Base-by-base conservation (phyloP, 2,888 invertebrate genomes). In the Dynastes tityus region DNA sequence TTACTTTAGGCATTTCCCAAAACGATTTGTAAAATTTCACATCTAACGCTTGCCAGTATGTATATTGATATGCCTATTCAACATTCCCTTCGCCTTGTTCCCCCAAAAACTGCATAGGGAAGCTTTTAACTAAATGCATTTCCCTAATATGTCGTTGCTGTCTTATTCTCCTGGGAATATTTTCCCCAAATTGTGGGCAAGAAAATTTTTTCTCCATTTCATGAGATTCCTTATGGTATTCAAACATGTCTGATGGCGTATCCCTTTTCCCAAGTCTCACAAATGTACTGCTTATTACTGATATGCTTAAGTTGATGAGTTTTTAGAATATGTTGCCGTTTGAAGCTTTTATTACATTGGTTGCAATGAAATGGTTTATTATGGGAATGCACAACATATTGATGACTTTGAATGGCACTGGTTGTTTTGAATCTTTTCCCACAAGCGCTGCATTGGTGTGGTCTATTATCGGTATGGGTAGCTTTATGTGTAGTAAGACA, bases 21-120 rank as follows among this genome's bases (percentile, higher is more conserved):
- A 76, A 65, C 16, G 16, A 3, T 45, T 73, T 73, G 13, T 32
- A 40, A 76, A 51, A 65, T 29, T 29, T 76, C n/a, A n/a, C 76
- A 76, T 1, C 37, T 40, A 11, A 32, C n/a, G n/a, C n/a, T n/a
- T 55, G 2, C 65, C 67, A 22, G 65, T 65, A 4, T 76, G 76
- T 9, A 65, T 76, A 1, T 22, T 27, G 9, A 64, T 2, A 76
- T 76, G 76, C 29, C 65, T n/a, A 22, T 2, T 22, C 13, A 6
- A n/a, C 29, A 76, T n/a, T n/a, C 22, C 32, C n/a, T 51, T 76
- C 2, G 4, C 1, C 8, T 16, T 32, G 32, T 5, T 29, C 27
- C 55, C 27, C 63, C 64, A 71, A 37, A 40, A 16, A 71, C 37
- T 37, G 32, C 71, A 71, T 16, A 27, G 9, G 58, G 32, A 5